Conservation (phyloP, 2,797 vertebrate species). For the Acropternis orthonyx region DNA sequence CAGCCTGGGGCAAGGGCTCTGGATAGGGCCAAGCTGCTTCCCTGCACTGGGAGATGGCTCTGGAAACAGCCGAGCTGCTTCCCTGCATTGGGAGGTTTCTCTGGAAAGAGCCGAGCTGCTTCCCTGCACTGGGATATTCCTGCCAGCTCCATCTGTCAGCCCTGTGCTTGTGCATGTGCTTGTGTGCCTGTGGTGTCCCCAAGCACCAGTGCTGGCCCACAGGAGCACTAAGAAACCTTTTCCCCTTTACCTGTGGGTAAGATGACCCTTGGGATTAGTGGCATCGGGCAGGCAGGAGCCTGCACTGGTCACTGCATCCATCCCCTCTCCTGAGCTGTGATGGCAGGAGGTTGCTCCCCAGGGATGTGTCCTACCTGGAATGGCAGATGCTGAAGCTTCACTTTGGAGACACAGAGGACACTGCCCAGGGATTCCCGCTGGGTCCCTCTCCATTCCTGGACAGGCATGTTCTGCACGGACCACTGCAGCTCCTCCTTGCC, state of each 20-base stretch:
- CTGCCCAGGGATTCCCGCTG: slow-evolving; percentile 83
- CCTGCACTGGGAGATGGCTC: not conserved
- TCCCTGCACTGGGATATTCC: not conserved
- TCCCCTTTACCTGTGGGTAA: not conserved
- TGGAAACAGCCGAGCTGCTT: not conserved
- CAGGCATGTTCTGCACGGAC: slow-evolving; percentile 84
- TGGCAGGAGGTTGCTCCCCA: not conserved
- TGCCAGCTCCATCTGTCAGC: not conserved
- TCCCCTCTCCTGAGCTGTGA: not conserved
- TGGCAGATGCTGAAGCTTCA: slow-evolving; percentile 91
- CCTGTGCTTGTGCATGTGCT: not conserved
- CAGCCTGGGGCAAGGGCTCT: not conserved
- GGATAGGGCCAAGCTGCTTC: not conserved
- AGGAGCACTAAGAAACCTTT: not conserved
- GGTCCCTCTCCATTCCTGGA: slow-evolving; percentile 86
- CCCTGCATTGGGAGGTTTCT: not conserved
- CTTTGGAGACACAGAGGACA: slow-evolving; percentile 88
- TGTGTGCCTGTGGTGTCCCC: not conserved
- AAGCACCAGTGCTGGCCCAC: not conserved
- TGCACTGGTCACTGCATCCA: not conserved
- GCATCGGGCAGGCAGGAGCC: not conserved
- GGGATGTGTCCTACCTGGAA: slow-evolving; percentile 82
- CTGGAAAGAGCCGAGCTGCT: not conserved
- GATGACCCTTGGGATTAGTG: not conserved
- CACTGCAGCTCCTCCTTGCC: slow-evolving; percentile 85